Conservation (phyloP, 2,797 vertebrate genomes). For the Dromococcyx pavoninus region DNA sequence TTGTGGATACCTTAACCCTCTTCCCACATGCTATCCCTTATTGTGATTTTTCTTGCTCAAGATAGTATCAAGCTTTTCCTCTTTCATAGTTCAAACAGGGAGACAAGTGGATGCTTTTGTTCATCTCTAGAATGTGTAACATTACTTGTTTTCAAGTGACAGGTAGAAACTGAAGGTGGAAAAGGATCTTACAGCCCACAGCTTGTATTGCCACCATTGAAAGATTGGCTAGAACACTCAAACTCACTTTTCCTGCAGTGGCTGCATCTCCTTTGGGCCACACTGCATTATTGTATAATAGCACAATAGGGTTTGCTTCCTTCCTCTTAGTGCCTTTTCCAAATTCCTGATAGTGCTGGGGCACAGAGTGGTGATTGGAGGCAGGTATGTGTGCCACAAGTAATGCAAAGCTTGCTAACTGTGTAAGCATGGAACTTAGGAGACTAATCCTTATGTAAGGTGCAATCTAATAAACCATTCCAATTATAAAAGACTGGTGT, state of each 20-base stretch:
- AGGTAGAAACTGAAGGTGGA: neutral
- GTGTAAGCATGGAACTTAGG: neutral
- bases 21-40: neutral
- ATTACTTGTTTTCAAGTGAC: neutral
- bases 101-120: neutral
- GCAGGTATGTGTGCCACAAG: neutral
- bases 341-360: neutral
- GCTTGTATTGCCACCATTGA: neutral
- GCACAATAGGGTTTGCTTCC: neutral
- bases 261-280: neutral
- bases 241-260: neutral
- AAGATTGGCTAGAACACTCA: neutral
- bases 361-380: neutral
- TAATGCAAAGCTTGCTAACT: neutral
- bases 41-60: neutral
- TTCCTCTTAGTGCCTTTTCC: neutral
- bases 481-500: neutral
- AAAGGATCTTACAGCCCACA: neutral
- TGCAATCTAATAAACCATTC: neutral
- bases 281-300: accelerated
- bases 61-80: neutral
- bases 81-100: neutral
- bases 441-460: neutral
- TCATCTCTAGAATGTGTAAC: neutral
- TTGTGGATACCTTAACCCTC: neutral